Conservation (phyloP, 2,797 vertebrate species). For the Argyrosomus regius region DNA sequence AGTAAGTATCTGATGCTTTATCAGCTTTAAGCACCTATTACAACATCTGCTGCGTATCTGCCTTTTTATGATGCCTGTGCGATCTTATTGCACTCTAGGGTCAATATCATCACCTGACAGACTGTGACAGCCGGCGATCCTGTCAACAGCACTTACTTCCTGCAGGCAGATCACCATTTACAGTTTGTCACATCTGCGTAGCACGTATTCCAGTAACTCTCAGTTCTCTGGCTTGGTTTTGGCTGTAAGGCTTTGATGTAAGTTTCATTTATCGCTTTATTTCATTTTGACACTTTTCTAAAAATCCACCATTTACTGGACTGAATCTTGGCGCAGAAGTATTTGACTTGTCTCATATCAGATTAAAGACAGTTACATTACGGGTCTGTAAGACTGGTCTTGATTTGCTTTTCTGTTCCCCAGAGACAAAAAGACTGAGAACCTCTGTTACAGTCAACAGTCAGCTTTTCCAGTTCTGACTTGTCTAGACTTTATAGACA, state of each 20-base stretch:
- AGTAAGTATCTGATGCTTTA: slow-evolving; percentile 47
- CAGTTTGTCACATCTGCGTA: neutral
- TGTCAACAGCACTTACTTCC: slow-evolving; percentile 54
- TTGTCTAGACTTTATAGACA: neutral
- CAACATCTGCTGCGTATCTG: slow-evolving; percentile 45
- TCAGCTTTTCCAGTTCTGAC: slow-evolving; percentile 10
- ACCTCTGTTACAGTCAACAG: neutral
- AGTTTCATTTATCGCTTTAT: slow-evolving; percentile 1
- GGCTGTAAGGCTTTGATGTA: neutral
- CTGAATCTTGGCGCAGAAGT: neutral
- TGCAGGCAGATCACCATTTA: slow-evolving; percentile 38
- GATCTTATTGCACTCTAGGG: slow-evolving; percentile 50
- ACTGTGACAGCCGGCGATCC: slow-evolving; percentile 36
- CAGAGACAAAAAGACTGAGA: neutral
- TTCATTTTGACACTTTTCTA: slow-evolving; percentile 5
- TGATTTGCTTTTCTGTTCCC: neutral
- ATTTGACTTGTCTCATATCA: neutral
- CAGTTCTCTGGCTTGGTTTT: neutral
- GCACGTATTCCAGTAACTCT: slow-evolving; percentile 13
- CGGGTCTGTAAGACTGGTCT: neutral
- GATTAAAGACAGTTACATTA: slow-evolving; percentile 1
- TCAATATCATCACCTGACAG: slow-evolving; percentile 53
- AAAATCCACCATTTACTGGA: neutral
- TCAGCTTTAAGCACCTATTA: slow-evolving; percentile 64
- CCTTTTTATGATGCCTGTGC: slow-evolving; percentile 57